Evolutionary conservation across 2,888 invertebrate species (phyloP).

Genomic region (Cybosia mesomella): DNA sequence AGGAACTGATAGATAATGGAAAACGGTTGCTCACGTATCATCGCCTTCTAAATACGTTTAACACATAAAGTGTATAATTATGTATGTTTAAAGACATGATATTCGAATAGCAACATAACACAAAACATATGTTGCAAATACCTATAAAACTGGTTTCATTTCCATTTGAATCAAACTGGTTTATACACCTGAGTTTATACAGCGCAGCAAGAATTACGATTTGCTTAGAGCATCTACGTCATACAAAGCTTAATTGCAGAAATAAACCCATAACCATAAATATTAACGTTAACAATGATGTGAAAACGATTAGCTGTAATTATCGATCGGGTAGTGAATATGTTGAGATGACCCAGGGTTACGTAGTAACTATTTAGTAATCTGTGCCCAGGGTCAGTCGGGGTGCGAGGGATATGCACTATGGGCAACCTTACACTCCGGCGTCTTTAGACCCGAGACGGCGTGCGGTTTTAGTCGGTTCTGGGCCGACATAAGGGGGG

Average conservation of each 20-base stretch:
- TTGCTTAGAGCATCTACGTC: slow-evolving; percentile 25
- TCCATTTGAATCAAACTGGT: slow-evolving; percentile 24
- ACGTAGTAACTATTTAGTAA: no score
- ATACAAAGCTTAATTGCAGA: slow-evolving; percentile 20
- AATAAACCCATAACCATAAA: slow-evolving; percentile 6
- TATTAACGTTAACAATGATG: neutral
- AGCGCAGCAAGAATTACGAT: slow-evolving; percentile 20
- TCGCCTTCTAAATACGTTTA: neutral
- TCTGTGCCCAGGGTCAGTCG: no score
- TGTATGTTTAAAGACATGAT: neutral
- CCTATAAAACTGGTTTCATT: slow-evolving; percentile 26
- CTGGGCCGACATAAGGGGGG: no score
- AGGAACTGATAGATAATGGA: neutral
- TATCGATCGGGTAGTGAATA: neutral
- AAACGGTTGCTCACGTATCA: neutral
- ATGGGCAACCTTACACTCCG: no score
- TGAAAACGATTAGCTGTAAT: neutral
- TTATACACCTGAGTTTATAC: slow-evolving; percentile 23
- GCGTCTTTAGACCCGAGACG: no score
- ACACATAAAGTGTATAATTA: neutral
- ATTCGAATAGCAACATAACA: slow-evolving; percentile 9
- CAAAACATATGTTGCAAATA: slow-evolving; percentile 22
- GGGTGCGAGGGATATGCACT: no score
- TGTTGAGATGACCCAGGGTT: neutral
- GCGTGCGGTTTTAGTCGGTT: no score